Evolutionary conservation across 2,888 invertebrate genomes (phyloP).

Genomic region (Hirtodrosophila duncani): DNA sequence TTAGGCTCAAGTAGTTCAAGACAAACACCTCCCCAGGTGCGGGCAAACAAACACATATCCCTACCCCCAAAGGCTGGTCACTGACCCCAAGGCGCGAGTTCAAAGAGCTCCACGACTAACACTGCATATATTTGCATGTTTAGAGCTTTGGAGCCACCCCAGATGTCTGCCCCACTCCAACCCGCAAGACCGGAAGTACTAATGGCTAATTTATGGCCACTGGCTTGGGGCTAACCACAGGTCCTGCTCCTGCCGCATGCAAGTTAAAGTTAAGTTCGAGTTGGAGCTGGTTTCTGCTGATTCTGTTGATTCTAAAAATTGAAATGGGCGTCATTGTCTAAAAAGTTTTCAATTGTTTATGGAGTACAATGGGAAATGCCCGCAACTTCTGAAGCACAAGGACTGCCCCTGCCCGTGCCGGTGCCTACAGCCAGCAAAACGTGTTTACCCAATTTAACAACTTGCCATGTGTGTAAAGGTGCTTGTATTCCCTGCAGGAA

Average conservation of each 20-base stretch:
- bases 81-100: constrained; percentile 61
- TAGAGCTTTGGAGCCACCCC: constrained; percentile 22
- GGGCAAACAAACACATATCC: background rate
- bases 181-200: constrained; percentile 57
- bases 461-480: constrained; percentile 11
- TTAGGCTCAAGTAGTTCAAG: constrained; percentile 22
- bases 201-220: constrained; percentile 75
- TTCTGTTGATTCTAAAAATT: constrained; percentile 66
- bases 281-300: constrained; percentile 21
- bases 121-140: constrained; percentile 64
- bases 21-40: constrained; percentile 49
- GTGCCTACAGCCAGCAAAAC: constrained; percentile 16
- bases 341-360: constrained; percentile 71
- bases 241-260: constrained; percentile 23
- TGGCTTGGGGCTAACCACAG: constrained; percentile 47
- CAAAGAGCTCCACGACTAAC: constrained; percentile 45
- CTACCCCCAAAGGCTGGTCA: constrained; percentile 50
- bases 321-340: constrained; percentile 67
- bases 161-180: constrained; percentile 2
- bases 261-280: constrained; percentile 37
- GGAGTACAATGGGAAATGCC: constrained; percentile 47
- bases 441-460: constrained; percentile 61
- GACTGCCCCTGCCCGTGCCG: too few relatives aligned
- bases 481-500: background rate
- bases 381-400: constrained; percentile 26